These are phyloP conservation scores for Thysanoteuthis rhombus DNA, from an alignment of 2,888 invertebrate genomes.

Conservation along the genomic window DNA sequence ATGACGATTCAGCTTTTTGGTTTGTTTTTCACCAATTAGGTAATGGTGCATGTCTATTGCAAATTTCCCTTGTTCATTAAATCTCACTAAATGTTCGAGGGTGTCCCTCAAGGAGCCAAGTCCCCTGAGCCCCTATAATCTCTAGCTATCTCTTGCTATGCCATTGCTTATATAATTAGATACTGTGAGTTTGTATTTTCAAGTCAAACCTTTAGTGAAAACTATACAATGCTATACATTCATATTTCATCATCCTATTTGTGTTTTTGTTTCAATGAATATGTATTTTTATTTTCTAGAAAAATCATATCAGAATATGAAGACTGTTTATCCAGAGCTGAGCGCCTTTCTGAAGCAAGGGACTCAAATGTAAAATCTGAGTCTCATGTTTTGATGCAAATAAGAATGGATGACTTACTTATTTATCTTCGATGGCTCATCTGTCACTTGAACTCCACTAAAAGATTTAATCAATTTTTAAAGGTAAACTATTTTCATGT, in stretches of 20 bases:
- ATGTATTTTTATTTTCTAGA: conserved; percentile 46
- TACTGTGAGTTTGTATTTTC: too few species aligned
- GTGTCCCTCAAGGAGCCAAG: too few species aligned
- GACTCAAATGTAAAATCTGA: conserved; percentile 55
- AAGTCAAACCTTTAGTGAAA: too few species aligned
- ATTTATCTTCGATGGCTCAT: conserved; percentile 67
- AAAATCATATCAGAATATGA: conserved; percentile 64
- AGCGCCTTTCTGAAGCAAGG: conserved; percentile 55
- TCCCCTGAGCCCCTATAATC: too few species aligned
- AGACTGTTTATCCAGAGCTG: conserved; percentile 62
- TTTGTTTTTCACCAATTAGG: too few species aligned
- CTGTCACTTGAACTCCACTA: conserved; percentile 62
- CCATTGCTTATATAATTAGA: too few species aligned
- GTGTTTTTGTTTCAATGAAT: background rate
- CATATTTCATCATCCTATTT: background rate
- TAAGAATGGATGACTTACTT: conserved; percentile 64
- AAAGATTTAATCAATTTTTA: conserved; percentile 62
- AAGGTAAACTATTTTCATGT: conserved; percentile 48
- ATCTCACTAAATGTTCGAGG: too few species aligned
- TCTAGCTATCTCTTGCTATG: too few species aligned
- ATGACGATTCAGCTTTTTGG: too few species aligned
- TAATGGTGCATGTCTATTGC: too few species aligned
- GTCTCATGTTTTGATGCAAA: conserved; percentile 47
- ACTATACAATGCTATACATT: too few species aligned
- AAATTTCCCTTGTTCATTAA: too few species aligned